These are phyloP conservation scores for Pseudomyrmex sp. DNA, from an alignment of 1,140 invertebrate genomes.

Conservation along the genomic window DNA sequence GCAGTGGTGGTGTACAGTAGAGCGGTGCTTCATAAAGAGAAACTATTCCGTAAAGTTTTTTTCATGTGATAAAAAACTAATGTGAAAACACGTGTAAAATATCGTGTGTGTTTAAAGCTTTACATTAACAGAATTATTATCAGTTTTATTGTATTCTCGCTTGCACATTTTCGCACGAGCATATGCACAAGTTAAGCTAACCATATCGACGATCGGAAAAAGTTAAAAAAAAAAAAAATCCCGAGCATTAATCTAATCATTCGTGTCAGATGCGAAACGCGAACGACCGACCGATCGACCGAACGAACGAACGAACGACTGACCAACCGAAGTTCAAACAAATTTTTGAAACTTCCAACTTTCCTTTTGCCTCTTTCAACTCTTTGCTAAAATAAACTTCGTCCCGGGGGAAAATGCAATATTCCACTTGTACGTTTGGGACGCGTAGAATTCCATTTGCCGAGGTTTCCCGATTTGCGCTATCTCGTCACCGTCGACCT, in stretches of 20 bases:
- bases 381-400: slow-evolving; percentile 35
- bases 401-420: slow-evolving; percentile 43
- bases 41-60: neutral
- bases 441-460: slow-evolving; percentile 37
- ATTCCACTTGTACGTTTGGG: slow-evolving; percentile 34
- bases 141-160: neutral
- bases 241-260: slow-evolving; percentile 37
- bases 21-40: neutral
- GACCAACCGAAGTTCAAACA: slow-evolving; percentile 5
- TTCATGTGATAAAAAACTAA: neutral
- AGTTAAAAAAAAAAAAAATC: neutral
- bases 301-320: neutral
- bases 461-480: slow-evolving; percentile 20
- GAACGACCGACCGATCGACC: neutral
- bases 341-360: slow-evolving; percentile 40
- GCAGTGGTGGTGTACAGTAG: neutral
- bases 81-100: neutral
- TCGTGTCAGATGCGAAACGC: neutral
- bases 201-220: neutral
- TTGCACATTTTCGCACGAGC: neutral
- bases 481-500: slow-evolving; percentile 30
- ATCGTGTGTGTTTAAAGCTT: neutral
- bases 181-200: neutral
- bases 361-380: slow-evolving; percentile 9
- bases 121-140: neutral